A percentile compares a stretch with the other conserved stretches of the same genome.
phyloP scores from a whole-genome alignment of 2,888 invertebrate genomes.

The Sussaba pulchella region DNA sequence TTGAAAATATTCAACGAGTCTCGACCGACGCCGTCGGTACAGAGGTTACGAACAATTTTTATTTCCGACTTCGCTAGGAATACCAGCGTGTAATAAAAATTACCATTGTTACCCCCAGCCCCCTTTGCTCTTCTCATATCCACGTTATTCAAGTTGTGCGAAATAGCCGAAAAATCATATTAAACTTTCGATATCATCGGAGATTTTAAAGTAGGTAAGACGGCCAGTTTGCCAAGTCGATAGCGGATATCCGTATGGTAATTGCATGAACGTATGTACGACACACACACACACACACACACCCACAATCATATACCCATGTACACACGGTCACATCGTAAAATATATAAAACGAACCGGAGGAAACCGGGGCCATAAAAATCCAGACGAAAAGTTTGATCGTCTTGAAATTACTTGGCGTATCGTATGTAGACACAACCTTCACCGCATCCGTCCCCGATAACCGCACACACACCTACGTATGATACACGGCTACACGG shows the following conservation, averaged over 20 bases:
- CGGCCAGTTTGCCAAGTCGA: conserved; percentile 4
- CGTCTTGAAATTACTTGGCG: conserved; percentile 52
- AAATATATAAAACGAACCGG: conserved; percentile 5
- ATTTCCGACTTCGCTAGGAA: too few relatives aligned
- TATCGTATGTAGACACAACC: conserved; percentile 32
- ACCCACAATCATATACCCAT: too few relatives aligned
- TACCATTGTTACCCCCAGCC: not conserved
- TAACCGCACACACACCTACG: conserved; percentile 1
- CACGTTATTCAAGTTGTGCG: not conserved
- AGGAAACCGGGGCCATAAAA: conserved; percentile 47
- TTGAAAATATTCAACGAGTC: not conserved
- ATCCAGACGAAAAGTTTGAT: conserved; percentile 61
- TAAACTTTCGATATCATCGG: conserved; percentile 2
- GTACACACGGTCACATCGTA: not conserved
- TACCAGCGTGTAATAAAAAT: too few relatives aligned
- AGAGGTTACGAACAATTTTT: not conserved
- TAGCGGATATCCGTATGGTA: conserved; percentile 20
- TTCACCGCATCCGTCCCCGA: conserved; percentile 8
- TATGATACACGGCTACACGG: not conserved
- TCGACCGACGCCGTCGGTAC: not conserved
- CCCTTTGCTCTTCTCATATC: too few relatives aligned
- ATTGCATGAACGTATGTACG: conserved; percentile 20
- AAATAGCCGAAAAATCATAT: conserved; percentile 12
- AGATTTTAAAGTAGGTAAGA: conserved; percentile 18
- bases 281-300: too few relatives aligned